These are phyloP conservation scores for Hemicentrotus pulcherrimus DNA, from an alignment of 35 echinoderm and acorn worm species.

Conservation along the genomic window DNA sequence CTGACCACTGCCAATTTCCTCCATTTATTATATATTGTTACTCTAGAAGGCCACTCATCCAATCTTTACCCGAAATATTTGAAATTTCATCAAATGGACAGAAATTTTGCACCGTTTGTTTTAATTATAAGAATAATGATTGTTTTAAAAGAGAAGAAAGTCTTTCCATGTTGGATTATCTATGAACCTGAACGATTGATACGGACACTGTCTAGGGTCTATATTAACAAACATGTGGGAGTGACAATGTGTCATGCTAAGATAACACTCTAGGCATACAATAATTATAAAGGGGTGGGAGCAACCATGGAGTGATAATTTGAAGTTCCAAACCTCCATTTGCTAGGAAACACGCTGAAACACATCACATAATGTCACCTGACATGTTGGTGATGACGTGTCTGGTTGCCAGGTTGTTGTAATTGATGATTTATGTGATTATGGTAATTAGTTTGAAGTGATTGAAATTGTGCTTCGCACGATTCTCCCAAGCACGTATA, in stretches of 20 bases:
- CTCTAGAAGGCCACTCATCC: too few relatives aligned
- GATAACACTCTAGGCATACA: neutral
- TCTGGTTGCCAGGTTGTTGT: neutral
- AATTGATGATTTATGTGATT: neutral
- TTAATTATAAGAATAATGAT: neutral
- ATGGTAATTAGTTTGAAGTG: neutral
- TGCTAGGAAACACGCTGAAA: neutral
- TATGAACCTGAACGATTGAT: neutral
- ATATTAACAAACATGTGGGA: neutral
- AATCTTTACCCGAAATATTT: too few relatives aligned
- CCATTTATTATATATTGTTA: too few relatives aligned
- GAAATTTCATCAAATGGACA: too few relatives aligned
- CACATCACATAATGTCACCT: neutral
- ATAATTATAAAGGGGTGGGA: neutral
- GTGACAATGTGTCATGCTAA: neutral
- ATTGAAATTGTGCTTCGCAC: neutral
- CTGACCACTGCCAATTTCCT: too few relatives aligned
- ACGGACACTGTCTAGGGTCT: neutral
- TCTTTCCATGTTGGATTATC: neutral
- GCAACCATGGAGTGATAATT: neutral
- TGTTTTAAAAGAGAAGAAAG: neutral
- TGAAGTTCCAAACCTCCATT: neutral
- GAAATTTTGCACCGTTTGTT: too few relatives aligned
- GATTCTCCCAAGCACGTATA: neutral
- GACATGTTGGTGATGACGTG: neutral